phyloP scores from a whole-genome alignment of 2,888 invertebrate genomes.

The Tenthredo notha region DNA sequence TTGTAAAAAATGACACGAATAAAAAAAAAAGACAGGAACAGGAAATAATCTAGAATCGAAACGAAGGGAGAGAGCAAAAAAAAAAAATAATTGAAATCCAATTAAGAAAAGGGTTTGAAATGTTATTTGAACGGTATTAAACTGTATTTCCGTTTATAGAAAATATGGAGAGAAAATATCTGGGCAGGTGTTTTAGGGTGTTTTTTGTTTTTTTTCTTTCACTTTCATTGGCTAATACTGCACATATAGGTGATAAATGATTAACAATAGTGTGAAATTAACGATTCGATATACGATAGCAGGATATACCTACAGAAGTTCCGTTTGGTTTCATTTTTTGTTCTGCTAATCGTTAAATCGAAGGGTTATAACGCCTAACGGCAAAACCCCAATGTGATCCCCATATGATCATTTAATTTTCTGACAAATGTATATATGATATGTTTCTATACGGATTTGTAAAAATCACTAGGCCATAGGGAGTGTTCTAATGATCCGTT shows the following conservation, averaged over 20 bases:
- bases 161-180: neutral
- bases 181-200: neutral
- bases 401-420: slow-evolving; percentile 33
- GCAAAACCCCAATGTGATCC: slow-evolving; percentile 21
- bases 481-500: neutral
- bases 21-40: neutral
- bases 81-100: neutral
- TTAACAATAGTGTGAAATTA: slow-evolving; percentile 44
- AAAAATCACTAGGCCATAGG: neutral
- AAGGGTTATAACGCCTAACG: neutral
- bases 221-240: neutral
- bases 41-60: neutral
- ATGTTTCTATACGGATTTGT: neutral
- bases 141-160: slow-evolving; percentile 43
- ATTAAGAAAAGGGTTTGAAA: neutral
- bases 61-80: neutral
- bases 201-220: neutral
- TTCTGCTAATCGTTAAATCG: slow-evolving; percentile 4
- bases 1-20: neutral
- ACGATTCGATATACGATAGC: slow-evolving; percentile 42
- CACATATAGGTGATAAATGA: slow-evolving; percentile 43
- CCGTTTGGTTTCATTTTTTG: neutral
- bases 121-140: slow-evolving; percentile 27
- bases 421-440: neutral
- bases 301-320: neutral